Evolutionary conservation across 2,113 vertebrate genomes (phyloP), one percentile per base, ranked within the genome.

Genomic region (Ariopsis seemanni): DNA sequence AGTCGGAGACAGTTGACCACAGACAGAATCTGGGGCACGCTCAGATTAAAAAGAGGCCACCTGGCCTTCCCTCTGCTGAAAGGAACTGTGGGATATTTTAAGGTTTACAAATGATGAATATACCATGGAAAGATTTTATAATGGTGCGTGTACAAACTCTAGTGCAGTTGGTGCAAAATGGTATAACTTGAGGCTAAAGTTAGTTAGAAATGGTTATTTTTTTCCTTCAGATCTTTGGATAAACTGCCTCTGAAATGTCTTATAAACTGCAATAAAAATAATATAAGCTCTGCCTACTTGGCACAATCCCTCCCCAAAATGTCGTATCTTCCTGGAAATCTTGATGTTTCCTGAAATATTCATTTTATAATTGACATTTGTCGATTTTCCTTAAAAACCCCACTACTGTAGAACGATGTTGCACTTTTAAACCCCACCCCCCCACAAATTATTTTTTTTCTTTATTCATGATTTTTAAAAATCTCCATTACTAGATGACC

Each of bases 41-140:
- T 81, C 71, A 88, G 85, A 91, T 89, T 88, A 91, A 71, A 63
- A 58, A 53, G 78, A 42, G 60, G 74, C 86, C 88, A 85, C 84
- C 75, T 81, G 87, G 63, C 67, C 25, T 17, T n/a, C 63, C 12
- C 12, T 14, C 9, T 52, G 60, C 18, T 20, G 42, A 7, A 48
- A n/a, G 71, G 62, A 53, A 27, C 10, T 25, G 8, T n/a, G 27
- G 27, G 67, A 34, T 71, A 14, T 25, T 55, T 25, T 25, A 58
- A 34, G 71, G 53, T 58, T 1, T 6, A 81, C 1, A 63, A 6
- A 20, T 9, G 30, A 18, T 72, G 30, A 20, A 5, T 72, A 18
- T 17, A 71, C 42, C 30, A 9, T 42, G 2, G 17, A 72, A 17
- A 71, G 34, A 42, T 71, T 71, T 71, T 34, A 71, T 22, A 42